Conservation (phyloP, 2,113 vertebrate species). For the Parotia lawesii region DNA sequence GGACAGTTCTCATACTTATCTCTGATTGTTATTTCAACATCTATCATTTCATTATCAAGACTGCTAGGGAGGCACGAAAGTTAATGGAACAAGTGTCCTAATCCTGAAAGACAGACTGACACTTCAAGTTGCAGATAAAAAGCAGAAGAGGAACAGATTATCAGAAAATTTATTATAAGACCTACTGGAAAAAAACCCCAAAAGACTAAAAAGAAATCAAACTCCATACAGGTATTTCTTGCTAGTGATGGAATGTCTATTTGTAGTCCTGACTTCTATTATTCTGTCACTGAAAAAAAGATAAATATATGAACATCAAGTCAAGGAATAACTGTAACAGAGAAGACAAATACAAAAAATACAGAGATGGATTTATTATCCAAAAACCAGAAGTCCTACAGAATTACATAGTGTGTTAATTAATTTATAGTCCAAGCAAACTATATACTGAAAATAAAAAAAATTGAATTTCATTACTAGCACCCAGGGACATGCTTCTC, state of each 20-base stretch:
- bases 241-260: neutral
- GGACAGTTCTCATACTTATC: neutral
- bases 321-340: neutral
- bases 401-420: neutral
- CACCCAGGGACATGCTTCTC: neutral
- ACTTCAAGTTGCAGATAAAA: neutral
- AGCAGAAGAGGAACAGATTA: neutral
- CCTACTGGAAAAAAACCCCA: neutral
- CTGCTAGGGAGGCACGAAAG: neutral
- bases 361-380: neutral
- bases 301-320: neutral
- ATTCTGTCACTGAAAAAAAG: neutral
- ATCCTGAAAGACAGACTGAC: neutral
- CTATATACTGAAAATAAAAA: neutral
- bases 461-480: neutral
- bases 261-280: neutral
- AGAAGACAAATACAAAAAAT: neutral
- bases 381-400: neutral
- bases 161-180: neutral
- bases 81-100: neutral
- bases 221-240: neutral
- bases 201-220: neutral
- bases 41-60: neutral
- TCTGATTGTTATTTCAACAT: neutral
- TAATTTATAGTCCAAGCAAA: neutral